Percentiles rank a stretch among this genome's conserved stretches.
phyloP scores from a whole-genome alignment of 2,113 vertebrate genomes.

The Corythornis vintsioides region DNA sequence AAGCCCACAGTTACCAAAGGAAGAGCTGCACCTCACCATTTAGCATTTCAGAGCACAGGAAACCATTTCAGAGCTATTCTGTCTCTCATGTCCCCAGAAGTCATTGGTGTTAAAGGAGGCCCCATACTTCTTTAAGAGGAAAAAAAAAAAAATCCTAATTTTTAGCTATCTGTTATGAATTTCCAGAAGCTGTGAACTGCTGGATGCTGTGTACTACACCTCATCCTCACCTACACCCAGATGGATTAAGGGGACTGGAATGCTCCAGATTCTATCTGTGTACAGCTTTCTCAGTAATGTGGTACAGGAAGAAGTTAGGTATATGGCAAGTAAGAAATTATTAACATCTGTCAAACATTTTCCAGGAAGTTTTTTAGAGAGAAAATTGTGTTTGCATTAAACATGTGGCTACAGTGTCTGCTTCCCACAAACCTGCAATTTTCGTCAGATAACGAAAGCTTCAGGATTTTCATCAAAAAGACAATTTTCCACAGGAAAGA shows the following conservation, averaged over 20 bases:
- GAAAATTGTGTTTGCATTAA: neutral
- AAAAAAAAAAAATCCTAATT: neutral
- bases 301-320: neutral
- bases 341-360: neutral
- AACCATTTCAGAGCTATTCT: neutral
- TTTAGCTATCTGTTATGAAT: neutral
- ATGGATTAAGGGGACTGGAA: neutral
- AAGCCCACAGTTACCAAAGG: neutral
- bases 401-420: neutral
- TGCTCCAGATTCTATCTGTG: neutral
- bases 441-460: neutral
- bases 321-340: neutral
- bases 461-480: conserved; percentile 1
- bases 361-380: neutral
- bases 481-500: neutral
- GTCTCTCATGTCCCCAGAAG: neutral
- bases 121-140: neutral
- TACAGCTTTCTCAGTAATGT: neutral
- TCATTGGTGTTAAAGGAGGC: neutral
- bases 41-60: neutral
- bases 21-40: neutral
- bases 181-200: neutral
- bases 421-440: neutral
- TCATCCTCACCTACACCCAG: neutral
- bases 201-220: rapidly evolving